phyloP scores from a whole-genome alignment of 2,113 vertebrate genomes.

The Chlorodrepanis virens region DNA sequence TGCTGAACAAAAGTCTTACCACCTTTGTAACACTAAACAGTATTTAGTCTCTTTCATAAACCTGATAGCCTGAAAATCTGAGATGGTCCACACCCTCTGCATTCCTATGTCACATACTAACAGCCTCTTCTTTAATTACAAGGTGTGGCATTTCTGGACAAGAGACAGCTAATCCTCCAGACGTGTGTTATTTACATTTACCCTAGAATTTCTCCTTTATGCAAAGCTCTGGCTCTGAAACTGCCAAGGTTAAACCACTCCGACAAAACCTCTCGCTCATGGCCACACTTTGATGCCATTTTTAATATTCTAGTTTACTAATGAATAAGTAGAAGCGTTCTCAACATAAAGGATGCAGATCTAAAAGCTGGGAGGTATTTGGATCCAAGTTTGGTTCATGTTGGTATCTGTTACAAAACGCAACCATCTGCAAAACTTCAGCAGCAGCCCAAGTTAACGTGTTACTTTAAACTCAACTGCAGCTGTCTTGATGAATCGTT shows the following conservation, averaged over 20 bases:
- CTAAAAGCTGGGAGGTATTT: conserved; percentile 27
- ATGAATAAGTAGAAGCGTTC: neutral
- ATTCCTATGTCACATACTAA: conserved; percentile 61
- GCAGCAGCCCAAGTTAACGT: neutral
- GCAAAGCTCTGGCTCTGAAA: conserved; percentile 3
- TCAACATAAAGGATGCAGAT: neutral
- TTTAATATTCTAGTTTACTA: conserved; percentile 6
- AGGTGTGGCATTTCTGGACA: conserved; percentile 72
- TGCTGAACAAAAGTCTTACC: conserved; percentile 57
- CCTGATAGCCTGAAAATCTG: conserved; percentile 37
- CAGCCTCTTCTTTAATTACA: conserved; percentile 72
- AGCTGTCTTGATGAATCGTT: neutral
- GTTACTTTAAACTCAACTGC: neutral
- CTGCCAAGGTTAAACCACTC: neutral
- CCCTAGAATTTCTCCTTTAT: conserved; percentile 20
- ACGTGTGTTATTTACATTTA: conserved; percentile 45
- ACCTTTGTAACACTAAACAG: conserved; percentile 53
- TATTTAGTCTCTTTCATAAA: conserved; percentile 61
- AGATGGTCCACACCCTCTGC: conserved; percentile 53
- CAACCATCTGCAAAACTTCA: conserved; percentile 21
- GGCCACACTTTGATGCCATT: conserved; percentile 36
- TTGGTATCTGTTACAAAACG: neutral
- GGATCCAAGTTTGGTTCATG: neutral
- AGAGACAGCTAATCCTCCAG: conserved; percentile 54
- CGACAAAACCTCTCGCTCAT: conserved; percentile 19